These are phyloP conservation scores for Cancer borealis DNA, from an alignment of 2,888 invertebrate genomes.

Conservation along the genomic window DNA sequence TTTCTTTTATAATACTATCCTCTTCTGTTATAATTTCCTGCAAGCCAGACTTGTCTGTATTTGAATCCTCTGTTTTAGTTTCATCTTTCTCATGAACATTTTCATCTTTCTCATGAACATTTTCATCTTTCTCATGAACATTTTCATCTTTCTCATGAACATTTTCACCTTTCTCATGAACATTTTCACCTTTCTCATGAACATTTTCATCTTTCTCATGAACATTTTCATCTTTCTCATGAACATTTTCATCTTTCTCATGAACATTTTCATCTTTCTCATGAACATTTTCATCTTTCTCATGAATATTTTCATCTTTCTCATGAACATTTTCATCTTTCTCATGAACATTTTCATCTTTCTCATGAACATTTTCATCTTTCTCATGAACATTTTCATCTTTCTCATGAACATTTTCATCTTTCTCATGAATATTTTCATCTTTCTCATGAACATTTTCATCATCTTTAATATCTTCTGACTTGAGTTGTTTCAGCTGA, in stretches of 20 bases:
- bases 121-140: not conserved
- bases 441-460: not conserved
- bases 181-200: too few species aligned
- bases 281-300: constrained; percentile 4
- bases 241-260: not conserved
- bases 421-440: not conserved
- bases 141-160: not conserved
- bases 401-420: constrained; percentile 8
- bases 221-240: not conserved
- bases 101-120: not conserved
- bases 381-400: not conserved
- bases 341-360: not conserved
- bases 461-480: not conserved
- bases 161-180: too few species aligned
- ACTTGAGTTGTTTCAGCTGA: not conserved
- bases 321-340: constrained; percentile 28
- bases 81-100: not conserved
- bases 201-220: not conserved
- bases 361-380: not conserved
- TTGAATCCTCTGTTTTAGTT: not conserved
- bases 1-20: not conserved
- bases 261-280: not conserved
- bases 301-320: not conserved
- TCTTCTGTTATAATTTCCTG: constrained; percentile 20
- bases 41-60: not conserved